These are phyloP conservation scores for Sphenodon punctatus DNA, from an alignment of 2,797 vertebrate genomes.

Conservation along the genomic window DNA sequence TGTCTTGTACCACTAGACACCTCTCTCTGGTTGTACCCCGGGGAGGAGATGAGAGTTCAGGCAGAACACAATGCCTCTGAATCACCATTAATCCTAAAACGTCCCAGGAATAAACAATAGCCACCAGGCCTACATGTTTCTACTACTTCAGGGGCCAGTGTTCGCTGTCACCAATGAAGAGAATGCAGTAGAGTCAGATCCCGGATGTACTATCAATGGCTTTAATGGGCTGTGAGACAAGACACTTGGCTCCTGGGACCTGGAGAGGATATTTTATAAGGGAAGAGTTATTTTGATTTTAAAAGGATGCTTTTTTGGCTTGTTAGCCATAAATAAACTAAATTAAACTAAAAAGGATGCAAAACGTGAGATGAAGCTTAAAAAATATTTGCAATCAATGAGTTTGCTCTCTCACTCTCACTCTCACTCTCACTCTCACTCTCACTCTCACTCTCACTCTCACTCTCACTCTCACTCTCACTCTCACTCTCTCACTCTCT, in stretches of 20 bases:
- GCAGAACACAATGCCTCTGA: constrained; percentile 16
- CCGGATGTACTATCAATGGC: constrained; percentile 57
- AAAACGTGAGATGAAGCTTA: constrained; percentile 40
- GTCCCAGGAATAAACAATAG: constrained; percentile 59
- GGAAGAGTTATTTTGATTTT: constrained; percentile 45
- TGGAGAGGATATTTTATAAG: constrained; percentile 52
- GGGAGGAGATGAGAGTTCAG: neutral
- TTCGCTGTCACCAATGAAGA: no score
- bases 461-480: no score
- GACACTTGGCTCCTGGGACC: constrained; percentile 51
- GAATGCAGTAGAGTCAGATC: no score
- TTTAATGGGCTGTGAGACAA: constrained; percentile 61
- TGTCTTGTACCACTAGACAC: no score
- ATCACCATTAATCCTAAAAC: constrained; percentile 42
- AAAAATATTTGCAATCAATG: constrained; percentile 28
- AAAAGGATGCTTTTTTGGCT: no score
- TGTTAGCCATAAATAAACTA: no score
- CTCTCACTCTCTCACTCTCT: constrained; percentile 7
- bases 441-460: no score
- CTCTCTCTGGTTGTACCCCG: no score
- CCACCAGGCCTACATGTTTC: constrained; percentile 58
- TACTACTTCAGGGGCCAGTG: no score
- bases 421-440: no score
- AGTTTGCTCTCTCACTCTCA: no score
- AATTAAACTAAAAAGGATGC: neutral